These are phyloP conservation scores for Porphyrio hochstetteri DNA, from an alignment of 2,113 vertebrate species.

Conservation along the genomic window DNA sequence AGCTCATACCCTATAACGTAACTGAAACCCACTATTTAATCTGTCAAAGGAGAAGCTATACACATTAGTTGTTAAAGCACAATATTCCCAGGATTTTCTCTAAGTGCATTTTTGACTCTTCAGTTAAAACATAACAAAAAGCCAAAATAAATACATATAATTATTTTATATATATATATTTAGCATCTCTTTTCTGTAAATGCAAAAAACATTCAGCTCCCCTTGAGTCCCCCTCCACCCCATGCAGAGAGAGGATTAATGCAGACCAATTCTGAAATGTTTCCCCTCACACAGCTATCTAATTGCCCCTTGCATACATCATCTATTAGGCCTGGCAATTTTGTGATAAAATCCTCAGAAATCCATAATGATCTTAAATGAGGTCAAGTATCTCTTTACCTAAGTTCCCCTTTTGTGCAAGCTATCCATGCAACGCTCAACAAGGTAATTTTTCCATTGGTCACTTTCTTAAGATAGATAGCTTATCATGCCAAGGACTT, in stretches of 20 bases:
- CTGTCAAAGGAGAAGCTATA: not conserved
- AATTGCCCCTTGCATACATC: not conserved
- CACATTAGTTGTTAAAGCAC: not conserved
- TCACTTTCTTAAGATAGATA: not conserved
- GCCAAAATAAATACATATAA: not conserved
- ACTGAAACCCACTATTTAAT: not conserved
- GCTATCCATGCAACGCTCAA: not conserved
- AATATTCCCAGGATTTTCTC: not conserved
- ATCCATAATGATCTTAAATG: not conserved
- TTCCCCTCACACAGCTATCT: not conserved
- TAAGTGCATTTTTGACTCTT: not conserved
- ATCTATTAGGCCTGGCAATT: not conserved
- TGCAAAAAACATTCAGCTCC: not conserved
- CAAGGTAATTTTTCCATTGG: not conserved
- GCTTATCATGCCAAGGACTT: not conserved
- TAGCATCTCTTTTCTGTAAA: not conserved
- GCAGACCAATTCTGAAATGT: not conserved
- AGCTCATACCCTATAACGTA: not conserved
- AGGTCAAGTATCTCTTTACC: not conserved
- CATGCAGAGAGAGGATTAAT: not conserved
- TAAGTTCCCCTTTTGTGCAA: not conserved
- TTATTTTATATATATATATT: not conserved
- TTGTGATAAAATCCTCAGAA: not conserved
- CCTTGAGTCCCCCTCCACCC: not conserved
- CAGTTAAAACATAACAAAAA: not conserved